Base-by-base conservation (phyloP, 2,888 invertebrate genomes). In the Spisula solida region DNA sequence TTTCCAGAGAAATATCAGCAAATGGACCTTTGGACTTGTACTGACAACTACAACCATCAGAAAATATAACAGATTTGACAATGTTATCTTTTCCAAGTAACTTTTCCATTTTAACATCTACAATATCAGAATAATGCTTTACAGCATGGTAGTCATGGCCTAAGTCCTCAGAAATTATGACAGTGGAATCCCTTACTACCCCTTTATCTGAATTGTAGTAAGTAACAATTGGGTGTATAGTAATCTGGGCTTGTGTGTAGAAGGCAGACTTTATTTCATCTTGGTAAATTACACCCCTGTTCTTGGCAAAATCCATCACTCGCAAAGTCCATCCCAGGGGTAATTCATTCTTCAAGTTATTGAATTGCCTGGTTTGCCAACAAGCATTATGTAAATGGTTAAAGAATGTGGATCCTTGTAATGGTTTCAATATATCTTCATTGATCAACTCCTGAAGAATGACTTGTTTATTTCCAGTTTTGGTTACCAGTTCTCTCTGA, bases 251-350 rank as follows among this genome's bases (percentile, higher is more conserved):
- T 20, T 70, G 56, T 6, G 81, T 83, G 81, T 75, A 93, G 51
- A 66, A 93, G 16, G 86, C 90, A 16, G 75, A 51, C 34, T 91
- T 90, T 8, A 89, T 89, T 82, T 93, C 91, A 81, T 90, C 85
- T 79, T 92, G 89, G 56, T 91, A 92, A 18, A 60, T 60, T 0
- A 87, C 31, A 25, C 86, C 75, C 20, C 92, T 31, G 60, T 93
- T 93, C 83, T 93, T 92, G 97, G 97, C 96, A 97, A 97, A 97
- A 98, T 98, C 94, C 98, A 97, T 79, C 20, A 92, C 90, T 82
- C 84, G 87, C n/a, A 93, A 81, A 85, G 48, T 82, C n/a, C n/a
- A n/a, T n/a, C n/a, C n/a, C n/a, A n/a, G n/a, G n/a, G n/a, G n/a
- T n/a, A n/a, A n/a, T n/a, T n/a, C n/a, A n/a, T n/a, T n/a, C n/a